phyloP scores from a whole-genome alignment of 2,797 vertebrate genomes.

The Premnoplex brunnescens region DNA sequence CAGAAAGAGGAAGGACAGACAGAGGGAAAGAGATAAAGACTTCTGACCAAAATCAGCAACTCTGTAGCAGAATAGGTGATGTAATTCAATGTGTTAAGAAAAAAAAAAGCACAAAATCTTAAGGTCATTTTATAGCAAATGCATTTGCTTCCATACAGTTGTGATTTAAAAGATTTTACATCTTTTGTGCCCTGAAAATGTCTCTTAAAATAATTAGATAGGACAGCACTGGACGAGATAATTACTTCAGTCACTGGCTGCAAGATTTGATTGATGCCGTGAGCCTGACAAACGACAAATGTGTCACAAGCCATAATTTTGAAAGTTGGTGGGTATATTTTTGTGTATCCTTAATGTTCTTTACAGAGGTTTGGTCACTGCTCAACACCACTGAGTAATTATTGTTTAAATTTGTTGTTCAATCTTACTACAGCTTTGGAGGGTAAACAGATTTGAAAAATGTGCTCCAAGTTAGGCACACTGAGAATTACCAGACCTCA shows the following conservation, averaged over 20 bases:
- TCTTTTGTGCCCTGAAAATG: conserved; percentile 22
- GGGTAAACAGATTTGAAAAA: not conserved
- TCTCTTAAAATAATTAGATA: conserved; percentile 58
- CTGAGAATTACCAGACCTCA: not conserved
- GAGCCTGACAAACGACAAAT: conserved; percentile 3
- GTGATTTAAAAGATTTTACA: conserved; percentile 26
- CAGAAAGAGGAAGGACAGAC: not conserved
- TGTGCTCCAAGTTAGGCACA: not conserved
- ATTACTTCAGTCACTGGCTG: not conserved
- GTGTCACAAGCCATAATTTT: not conserved
- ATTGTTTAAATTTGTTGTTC: not conserved
- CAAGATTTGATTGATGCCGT: conserved; percentile 18
- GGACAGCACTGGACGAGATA: not conserved
- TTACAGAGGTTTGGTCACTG: not conserved
- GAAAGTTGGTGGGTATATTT: not conserved
- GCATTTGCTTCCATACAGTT: not conserved
- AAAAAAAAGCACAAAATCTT: not conserved
- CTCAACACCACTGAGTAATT: not conserved
- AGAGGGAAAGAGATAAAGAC: not conserved
- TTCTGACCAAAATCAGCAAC: not conserved
- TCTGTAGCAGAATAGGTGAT: not conserved
- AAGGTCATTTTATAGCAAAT: not conserved
- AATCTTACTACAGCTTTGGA: not conserved
- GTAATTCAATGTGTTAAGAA: not conserved
- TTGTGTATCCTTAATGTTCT: not conserved